A percentile compares a stretch with the other conserved stretches of the same genome.
These are phyloP conservation scores for Melinaea marsaeus DNA, from an alignment of 2,888 invertebrate genomes.

Conservation along the genomic window DNA sequence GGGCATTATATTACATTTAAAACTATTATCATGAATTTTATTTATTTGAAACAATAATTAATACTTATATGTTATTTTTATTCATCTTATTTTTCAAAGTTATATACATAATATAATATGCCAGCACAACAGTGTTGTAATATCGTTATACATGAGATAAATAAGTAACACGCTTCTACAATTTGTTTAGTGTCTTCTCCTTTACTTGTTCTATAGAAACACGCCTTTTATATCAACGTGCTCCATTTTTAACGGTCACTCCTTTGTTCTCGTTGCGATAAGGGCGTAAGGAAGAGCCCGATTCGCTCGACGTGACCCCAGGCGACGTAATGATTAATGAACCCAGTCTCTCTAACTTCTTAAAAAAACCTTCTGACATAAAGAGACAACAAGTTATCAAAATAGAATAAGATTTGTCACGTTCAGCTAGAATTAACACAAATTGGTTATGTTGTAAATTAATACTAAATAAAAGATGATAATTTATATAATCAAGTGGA, in stretches of 20 bases:
- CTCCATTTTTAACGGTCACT: conserved; percentile 27
- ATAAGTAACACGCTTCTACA: conserved; percentile 1
- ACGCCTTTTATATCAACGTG: conserved; percentile 9
- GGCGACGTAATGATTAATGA: conserved; percentile 32
- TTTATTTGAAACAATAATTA: no score
- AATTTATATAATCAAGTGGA: not conserved
- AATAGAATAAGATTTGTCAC: conserved; percentile 21
- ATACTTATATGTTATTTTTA: no score
- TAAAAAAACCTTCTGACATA: conserved; percentile 21
- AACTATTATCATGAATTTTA: no score
- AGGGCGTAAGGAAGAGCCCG: conserved; percentile 23
- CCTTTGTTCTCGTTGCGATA: conserved; percentile 28
- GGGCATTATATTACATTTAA: no score
- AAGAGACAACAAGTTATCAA: conserved; percentile 19
- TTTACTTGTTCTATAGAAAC: not conserved
- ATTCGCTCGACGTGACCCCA: conserved; percentile 28
- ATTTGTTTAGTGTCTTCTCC: conserved; percentile 2
- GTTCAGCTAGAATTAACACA: conserved; percentile 1
- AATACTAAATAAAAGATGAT: not conserved
- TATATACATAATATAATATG: no score
- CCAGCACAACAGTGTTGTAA: no score
- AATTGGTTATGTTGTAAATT: not conserved
- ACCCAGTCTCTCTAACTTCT: conserved; percentile 22
- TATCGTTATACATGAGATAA: no score
- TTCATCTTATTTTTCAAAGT: no score